phyloP scores from a whole-genome alignment of 2,113 vertebrate genomes.

The Trichechus manatus region DNA sequence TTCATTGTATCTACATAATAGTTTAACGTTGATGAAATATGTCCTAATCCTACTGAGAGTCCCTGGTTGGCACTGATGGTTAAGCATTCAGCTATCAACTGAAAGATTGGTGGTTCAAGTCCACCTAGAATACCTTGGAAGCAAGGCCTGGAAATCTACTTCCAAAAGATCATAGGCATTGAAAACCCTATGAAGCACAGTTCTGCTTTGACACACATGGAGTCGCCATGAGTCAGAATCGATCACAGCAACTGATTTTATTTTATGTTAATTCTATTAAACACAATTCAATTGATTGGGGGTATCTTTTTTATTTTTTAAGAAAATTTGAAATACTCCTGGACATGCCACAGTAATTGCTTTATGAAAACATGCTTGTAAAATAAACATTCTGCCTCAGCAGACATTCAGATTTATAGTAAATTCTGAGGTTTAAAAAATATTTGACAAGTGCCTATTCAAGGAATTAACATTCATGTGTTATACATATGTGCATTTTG shows the following conservation, averaged over 20 bases:
- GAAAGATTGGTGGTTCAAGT: neutral
- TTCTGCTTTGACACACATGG: neutral
- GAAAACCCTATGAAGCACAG: neutral
- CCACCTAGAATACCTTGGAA: neutral
- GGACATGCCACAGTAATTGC: neutral
- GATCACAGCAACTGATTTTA: neutral
- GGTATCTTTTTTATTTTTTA: conserved; percentile 20
- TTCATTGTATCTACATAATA: neutral
- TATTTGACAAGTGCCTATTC: neutral
- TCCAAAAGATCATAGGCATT: neutral
- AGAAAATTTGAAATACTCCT: conserved; percentile 26
- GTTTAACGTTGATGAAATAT: conserved; percentile 32
- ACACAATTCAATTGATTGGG: neutral
- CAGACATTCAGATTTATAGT: neutral
- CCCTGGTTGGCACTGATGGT: neutral
- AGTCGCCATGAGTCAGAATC: neutral
- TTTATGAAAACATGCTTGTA: neutral
- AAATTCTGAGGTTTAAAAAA: conserved; percentile 40
- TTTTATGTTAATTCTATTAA: neutral
- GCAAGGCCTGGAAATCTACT: neutral
- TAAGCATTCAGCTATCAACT: neutral
- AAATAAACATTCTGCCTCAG: neutral
- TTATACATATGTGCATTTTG: neutral
- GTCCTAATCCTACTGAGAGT: neutral
- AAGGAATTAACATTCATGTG: conserved; percentile 4